phyloP scores from a whole-genome alignment of 2,888 invertebrate genomes.

The Pollenia labialis region DNA sequence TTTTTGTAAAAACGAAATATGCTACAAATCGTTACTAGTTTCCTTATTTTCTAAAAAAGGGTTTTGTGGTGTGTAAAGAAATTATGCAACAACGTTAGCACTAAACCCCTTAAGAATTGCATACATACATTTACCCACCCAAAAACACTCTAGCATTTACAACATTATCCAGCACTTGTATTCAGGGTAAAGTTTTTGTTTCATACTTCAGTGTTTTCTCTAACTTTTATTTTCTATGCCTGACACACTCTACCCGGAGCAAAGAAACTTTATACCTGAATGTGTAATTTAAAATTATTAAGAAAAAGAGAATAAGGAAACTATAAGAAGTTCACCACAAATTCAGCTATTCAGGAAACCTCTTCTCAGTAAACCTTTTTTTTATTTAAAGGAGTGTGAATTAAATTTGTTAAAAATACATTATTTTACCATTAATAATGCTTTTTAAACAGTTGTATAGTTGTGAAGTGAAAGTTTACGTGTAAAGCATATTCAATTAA shows the following conservation, averaged over 20 bases:
- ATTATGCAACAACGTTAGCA: conserved; percentile 54
- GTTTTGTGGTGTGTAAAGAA: conserved; percentile 18
- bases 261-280: conserved; percentile 36
- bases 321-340: conserved; percentile 32
- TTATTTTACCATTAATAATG: neutral
- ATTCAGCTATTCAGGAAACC: conserved; percentile 22
- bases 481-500: neutral
- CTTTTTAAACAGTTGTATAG: neutral
- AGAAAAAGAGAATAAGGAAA: neutral
- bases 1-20: conserved; percentile 16
- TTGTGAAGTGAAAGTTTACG: conserved; percentile 14
- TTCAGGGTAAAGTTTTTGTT: conserved; percentile 40
- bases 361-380: conserved; percentile 17
- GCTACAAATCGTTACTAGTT: conserved; percentile 61
- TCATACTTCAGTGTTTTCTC: neutral
- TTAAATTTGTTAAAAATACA: neutral
- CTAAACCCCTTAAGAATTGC: conserved; percentile 43
- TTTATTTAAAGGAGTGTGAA: neutral
- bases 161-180: conserved; percentile 24
- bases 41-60: conserved; percentile 46
- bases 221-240: conserved; percentile 46
- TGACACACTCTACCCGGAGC: conserved; percentile 22
- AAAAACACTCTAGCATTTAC: neutral
- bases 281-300: conserved; percentile 50
- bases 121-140: neutral